Base-by-base conservation (phyloP, 1,140 invertebrate species). In the Drosophila persimilis region DNA sequence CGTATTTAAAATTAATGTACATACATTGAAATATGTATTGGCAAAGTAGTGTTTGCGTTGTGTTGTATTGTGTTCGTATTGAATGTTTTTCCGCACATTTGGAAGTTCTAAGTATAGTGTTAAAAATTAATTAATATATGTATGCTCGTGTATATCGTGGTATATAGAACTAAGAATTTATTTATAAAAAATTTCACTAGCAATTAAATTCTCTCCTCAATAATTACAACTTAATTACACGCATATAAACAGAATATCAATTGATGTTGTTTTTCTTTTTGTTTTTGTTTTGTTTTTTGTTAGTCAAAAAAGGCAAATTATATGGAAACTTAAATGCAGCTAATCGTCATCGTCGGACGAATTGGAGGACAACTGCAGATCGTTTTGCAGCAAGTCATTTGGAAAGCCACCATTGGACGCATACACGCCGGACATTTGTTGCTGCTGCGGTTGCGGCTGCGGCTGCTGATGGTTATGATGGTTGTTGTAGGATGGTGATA, bases 351-450 rank as follows among this genome's bases (percentile, higher is more conserved):
- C 90, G 58, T 91, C 90, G 65, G 90, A 91, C 73, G 90, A 91
- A 76, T 91, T 90, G 44, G 90, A 91, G 45, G 90, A 96, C 65
- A 96, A 92, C 84, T 95, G 94, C 72, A 96, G 91, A 92, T 96
- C 95, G 76, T 95, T 95, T 85, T 94, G 94, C 46, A 95, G 91
- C 71, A 94, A 92, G 91, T 93, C 92, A 80, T 92, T 91, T 58
- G 93, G 92, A 92, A 93, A 92, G 8, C 91, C 89, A 56, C 92
- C 89, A 47, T 91, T 85, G 55, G 92, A 78, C 85, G 81, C 83
- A 77, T 77, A 85, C 60, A 71, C 81, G 61, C 83, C 81, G 56
- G 81, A 80, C 60, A 80, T 80, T 51, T 79, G 75, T n/a, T 73
- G 59, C 22, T 77, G 74, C 61, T 65, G 92, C 71, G 67, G 61